A percentile compares a stretch with the other conserved stretches of the same genome.
These are phyloP conservation scores for Heliconius ismenius DNA, from an alignment of 2,888 invertebrate species.

Conservation along the genomic window DNA sequence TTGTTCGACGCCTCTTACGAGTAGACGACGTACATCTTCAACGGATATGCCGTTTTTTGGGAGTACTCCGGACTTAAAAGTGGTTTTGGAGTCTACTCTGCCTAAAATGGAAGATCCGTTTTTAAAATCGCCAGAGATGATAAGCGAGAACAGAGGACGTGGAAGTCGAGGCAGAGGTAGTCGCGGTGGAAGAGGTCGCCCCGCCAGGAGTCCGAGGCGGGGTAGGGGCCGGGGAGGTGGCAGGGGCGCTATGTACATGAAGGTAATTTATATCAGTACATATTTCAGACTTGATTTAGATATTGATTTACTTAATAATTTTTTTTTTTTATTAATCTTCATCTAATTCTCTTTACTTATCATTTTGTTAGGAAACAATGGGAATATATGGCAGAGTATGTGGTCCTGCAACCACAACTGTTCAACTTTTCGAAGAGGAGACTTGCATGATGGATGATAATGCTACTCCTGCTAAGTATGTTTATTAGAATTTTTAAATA, in stretches of 20 bases:
- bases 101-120: slow-evolving; percentile 57
- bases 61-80: slow-evolving; percentile 54
- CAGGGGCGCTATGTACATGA: slow-evolving; percentile 64
- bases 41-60: slow-evolving; percentile 53
- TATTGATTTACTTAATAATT: too few species aligned
- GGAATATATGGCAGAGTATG: slow-evolving; percentile 78
- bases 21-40: slow-evolving; percentile 58
- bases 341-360: neutral
- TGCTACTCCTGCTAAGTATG: slow-evolving; percentile 76
- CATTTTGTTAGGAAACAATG: slow-evolving; percentile 69
- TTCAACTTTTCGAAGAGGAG: slow-evolving; percentile 87
- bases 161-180: slow-evolving; percentile 47
- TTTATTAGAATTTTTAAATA: neutral
- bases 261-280: slow-evolving; percentile 45
- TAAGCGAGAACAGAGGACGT: slow-evolving; percentile 47
- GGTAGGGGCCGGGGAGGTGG: slow-evolving; percentile 73
- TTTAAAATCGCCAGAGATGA: slow-evolving; percentile 58
- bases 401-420: slow-evolving; percentile 76
- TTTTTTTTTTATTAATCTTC: neutral
- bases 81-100: slow-evolving; percentile 49
- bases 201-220: slow-evolving; percentile 53
- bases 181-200: slow-evolving; percentile 65
- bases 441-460: slow-evolving; percentile 89
- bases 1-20: slow-evolving; percentile 66
- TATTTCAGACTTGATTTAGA: too few species aligned